Base-by-base conservation (phyloP, 2,797 vertebrate species). In the Naso thynnoides region DNA sequence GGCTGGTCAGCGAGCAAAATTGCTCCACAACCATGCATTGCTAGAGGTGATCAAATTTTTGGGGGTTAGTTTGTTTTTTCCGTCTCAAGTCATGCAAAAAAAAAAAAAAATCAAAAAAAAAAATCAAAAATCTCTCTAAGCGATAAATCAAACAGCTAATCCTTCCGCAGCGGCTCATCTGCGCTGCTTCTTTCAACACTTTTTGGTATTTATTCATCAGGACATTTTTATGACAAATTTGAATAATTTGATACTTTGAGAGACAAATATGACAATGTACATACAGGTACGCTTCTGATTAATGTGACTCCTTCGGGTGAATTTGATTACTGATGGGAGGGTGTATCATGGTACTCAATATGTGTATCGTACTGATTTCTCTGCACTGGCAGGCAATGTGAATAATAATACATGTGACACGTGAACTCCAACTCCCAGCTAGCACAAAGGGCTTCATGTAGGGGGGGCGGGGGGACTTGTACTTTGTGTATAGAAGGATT, bases 401-500 rank as follows among this genome's bases (percentile, higher is more conserved):
- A 97, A 96, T 95, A 78, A 76, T 66, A 94, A 86, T 66, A 79
- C 80, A 83, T 70, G 78, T 71, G 82, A 86, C 93, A 88, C 64
- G 79, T 93, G 94, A 92, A 95, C 93, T 95, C 94, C 93, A 89
- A 94, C 94, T 95, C 95, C 95, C 95, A 95, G 95, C 94, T 93
- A 95, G 97, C 97, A 98, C 96, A 98, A 96, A 97, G 96, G 97
- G 96, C 96, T 97, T 95, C 94, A 93, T 92, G 55, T 68, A 44
- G 65, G 48, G 67, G 60, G 27, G 70, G 68, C 55, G 92, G 92
- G 94, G 89, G 94, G 95, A 94, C 95, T 93, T 97, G 95, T 97
- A 97, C 96, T 97, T 97, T 97, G 96, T 97, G 96, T 97, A 97
- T 95, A 97, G 97, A 98, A 96, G 96, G 97, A 97, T 97, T 97